phyloP scores from a whole-genome alignment of 2,113 vertebrate genomes.

The Hucho hucho region DNA sequence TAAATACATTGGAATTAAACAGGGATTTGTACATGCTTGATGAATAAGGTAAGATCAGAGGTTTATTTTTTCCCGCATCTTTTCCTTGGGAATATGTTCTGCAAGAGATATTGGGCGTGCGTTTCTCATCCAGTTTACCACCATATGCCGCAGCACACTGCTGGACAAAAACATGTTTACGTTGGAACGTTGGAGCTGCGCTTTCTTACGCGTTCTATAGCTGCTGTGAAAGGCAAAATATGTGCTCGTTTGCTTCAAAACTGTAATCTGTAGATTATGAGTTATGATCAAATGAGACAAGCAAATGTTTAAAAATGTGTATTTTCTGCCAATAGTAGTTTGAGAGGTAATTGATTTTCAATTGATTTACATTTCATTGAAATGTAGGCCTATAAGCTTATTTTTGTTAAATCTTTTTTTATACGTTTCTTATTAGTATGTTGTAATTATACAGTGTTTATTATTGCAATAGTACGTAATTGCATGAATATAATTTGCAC shows the following conservation, averaged over 20 bases:
- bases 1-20: constrained; percentile 4
- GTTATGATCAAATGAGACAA: no score
- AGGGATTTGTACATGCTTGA: constrained; percentile 19
- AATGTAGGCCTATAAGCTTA: background rate
- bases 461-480: no score
- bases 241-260: background rate
- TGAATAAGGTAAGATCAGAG: constrained; percentile 43
- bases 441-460: no score
- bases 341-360: background rate
- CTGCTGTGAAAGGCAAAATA: background rate
- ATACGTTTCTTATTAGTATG: background rate
- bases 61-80: background rate
- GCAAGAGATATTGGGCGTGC: constrained; percentile 17
- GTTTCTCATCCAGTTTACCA: constrained; percentile 1
- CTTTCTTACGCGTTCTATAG: constrained; percentile 26
- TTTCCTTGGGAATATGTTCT: background rate
- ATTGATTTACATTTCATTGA: background rate
- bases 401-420: background rate
- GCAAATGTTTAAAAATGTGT: no score
- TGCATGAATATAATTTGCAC: no score
- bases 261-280: no score
- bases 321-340: no score
- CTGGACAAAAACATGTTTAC: constrained; percentile 73
- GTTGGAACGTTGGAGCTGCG: constrained; percentile 42
- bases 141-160: constrained; percentile 53